Base-by-base conservation (phyloP, 1,140 invertebrate genomes). In the Drosophila sucinea region DNA sequence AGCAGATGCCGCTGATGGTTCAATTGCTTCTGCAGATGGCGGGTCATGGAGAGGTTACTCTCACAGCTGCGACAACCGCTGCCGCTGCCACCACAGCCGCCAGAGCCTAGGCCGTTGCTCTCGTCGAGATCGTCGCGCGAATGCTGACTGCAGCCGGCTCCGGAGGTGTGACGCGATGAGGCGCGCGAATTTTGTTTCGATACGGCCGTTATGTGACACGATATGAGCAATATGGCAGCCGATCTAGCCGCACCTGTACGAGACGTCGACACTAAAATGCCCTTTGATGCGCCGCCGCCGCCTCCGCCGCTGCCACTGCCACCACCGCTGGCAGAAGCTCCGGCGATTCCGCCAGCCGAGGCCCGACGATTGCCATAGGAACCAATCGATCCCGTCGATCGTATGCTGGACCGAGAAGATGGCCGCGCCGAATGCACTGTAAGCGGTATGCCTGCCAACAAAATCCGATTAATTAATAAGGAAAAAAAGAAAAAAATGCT, bases 221-320 rank as follows among this genome's bases (percentile, higher is more conserved):
- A 96, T 94, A 96, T 96, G 93, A 97, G 95, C 95, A 97, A 96
- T 95, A 97, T 96, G 95, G 96, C 96, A 92, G 96, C 96, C 93
- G 95, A 94, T 92, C 96, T 95, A 93, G 96, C 96, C 94, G 96
- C 96, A 96, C 96, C 96, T 96, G 96, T 96, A 93, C 96, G 94
- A 80, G 96, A 96, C 74, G 95, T 94, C 77, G 95, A 95, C 81
- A 96, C 95, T 58, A 95, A 85, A 40, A 95, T 94, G 78, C 94
- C 95, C 71, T 92, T 92, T n/a, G 90, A 91, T 35, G 80, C 78
- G 60, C 55, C 60, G 44, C 68, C 62, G n/a, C 75, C 64, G 35
- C 35, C 35, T 11, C 35, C 35, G 35, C 35, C 35, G 35, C 35
- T 38, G 35, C 55, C 67, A 32, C 56, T 66, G n/a, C 62, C 75